Evolutionary conservation across 2,797 vertebrate species (phyloP).

Genomic region (Chromobotia macracanthus): DNA sequence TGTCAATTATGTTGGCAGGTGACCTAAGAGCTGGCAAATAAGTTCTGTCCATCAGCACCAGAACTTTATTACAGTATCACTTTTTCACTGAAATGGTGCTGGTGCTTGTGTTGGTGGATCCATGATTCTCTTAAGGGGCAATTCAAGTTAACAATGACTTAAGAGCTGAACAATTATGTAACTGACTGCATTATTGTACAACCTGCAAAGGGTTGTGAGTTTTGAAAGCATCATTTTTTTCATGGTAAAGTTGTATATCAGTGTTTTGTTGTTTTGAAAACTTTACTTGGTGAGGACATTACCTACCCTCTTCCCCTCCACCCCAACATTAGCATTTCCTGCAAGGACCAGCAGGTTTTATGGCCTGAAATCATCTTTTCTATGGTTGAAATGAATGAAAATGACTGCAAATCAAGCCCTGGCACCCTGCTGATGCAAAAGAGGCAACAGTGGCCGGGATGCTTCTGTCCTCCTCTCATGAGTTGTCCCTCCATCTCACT

Average conservation of each 20-base stretch:
- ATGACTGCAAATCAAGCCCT: background rate
- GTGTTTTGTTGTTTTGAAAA: background rate
- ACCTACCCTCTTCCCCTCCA: background rate
- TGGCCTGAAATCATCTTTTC: background rate
- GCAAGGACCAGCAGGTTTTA: background rate
- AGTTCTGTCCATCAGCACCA: background rate
- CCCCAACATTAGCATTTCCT: background rate
- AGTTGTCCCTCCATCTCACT: background rate
- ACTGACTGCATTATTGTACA: background rate
- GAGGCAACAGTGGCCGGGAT: background rate
- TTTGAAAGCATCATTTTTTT: background rate
- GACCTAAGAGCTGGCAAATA: background rate
- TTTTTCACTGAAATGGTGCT: background rate
- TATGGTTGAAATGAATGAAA: background rate
- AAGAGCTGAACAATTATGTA: background rate
- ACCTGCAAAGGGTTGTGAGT: no score
- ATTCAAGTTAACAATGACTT: background rate
- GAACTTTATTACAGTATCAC: background rate
- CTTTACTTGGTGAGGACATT: background rate
- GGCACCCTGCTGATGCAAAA: background rate
- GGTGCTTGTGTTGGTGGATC: no score
- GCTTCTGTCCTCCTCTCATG: constrained; percentile 1
- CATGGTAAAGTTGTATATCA: no score
- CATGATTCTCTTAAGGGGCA: no score
- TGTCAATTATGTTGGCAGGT: background rate